Evolutionary conservation across 2,797 vertebrate genomes (phyloP).

Genomic region (Syngnathus acus): DNA sequence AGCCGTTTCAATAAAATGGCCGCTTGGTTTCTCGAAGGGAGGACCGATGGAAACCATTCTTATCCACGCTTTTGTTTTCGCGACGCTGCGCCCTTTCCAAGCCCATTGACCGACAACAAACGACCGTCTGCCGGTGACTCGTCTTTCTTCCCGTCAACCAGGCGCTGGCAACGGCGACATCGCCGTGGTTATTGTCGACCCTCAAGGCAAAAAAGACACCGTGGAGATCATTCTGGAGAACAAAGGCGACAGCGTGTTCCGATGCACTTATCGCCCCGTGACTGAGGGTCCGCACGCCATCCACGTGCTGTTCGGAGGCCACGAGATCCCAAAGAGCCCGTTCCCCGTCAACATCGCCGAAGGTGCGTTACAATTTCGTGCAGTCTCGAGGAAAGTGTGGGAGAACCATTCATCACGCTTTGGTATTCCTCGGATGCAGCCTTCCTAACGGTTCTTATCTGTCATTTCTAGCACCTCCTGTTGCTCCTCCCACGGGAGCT

Average conservation of each 20-base stretch:
- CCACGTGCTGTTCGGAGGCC: slow-evolving; percentile 79
- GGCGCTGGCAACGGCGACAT: slow-evolving; percentile 90
- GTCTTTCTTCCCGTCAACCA: slow-evolving; percentile 31
- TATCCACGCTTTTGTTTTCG: too few species aligned
- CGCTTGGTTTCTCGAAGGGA: not conserved
- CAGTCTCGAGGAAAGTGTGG: slow-evolving; percentile 19
- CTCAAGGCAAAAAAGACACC: slow-evolving; percentile 85
- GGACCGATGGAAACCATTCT: not conserved
- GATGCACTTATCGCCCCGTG: slow-evolving; percentile 88
- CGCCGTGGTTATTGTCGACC: slow-evolving; percentile 88
- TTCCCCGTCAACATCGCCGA: slow-evolving; percentile 85
- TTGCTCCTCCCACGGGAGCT: slow-evolving; percentile 53
- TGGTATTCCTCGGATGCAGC: slow-evolving; percentile 30
- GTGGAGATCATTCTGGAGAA: slow-evolving; percentile 92
- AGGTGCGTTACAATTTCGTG: slow-evolving; percentile 67
- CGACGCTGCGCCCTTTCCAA: too few species aligned
- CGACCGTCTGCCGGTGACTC: not conserved
- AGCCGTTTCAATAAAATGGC: not conserved
- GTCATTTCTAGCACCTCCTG: slow-evolving; percentile 69
- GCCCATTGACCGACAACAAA: not conserved
- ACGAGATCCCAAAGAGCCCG: slow-evolving; percentile 87
- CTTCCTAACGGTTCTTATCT: slow-evolving; percentile 56
- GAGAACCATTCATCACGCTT: slow-evolving; percentile 41
- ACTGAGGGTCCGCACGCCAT: slow-evolving; percentile 83
- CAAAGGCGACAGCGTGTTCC: slow-evolving; percentile 88